Conservation (phyloP, 2,797 vertebrate genomes). For the Chloroceryle inda region DNA sequence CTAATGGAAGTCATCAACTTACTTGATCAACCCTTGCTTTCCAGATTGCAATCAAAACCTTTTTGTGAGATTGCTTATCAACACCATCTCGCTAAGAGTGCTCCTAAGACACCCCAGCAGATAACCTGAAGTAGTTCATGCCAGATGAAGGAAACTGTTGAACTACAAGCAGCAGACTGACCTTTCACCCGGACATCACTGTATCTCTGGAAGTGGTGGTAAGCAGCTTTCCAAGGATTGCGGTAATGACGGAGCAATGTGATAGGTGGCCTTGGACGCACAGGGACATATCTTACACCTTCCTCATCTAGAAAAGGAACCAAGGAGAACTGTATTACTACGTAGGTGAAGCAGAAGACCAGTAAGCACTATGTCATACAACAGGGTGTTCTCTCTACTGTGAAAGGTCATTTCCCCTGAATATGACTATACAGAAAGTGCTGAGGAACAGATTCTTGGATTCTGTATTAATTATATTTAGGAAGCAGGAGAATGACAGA, state of each 20-base stretch:
- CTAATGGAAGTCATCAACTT: not conserved
- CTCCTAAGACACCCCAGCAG: not conserved
- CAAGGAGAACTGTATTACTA: not conserved
- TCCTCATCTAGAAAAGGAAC: constrained; percentile 89
- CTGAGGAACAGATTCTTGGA: not conserved
- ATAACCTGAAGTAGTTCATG: rapidly evolving
- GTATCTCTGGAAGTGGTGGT: constrained; percentile 98
- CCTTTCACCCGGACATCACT: constrained; percentile 98
- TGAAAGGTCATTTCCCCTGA: not conserved
- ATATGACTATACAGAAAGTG: not conserved
- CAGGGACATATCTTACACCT: constrained; percentile 95
- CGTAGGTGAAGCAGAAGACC: not conserved
- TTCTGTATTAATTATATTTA: not conserved
- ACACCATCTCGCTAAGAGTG: not conserved
- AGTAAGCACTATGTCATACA: not conserved
- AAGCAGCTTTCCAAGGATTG: constrained; percentile 98
- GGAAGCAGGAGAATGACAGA: not conserved
- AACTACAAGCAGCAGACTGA: constrained; percentile 73
- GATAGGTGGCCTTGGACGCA: constrained; percentile 92
- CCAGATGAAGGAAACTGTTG: rapidly evolving
- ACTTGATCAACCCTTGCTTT: not conserved
- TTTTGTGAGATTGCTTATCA: not conserved
- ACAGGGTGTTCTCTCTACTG: not conserved
- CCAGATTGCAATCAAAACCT: not conserved
- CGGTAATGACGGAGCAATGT: constrained; percentile 95